phyloP scores from a whole-genome alignment of 2,113 vertebrate genomes.

The Saguinus imperator region DNA sequence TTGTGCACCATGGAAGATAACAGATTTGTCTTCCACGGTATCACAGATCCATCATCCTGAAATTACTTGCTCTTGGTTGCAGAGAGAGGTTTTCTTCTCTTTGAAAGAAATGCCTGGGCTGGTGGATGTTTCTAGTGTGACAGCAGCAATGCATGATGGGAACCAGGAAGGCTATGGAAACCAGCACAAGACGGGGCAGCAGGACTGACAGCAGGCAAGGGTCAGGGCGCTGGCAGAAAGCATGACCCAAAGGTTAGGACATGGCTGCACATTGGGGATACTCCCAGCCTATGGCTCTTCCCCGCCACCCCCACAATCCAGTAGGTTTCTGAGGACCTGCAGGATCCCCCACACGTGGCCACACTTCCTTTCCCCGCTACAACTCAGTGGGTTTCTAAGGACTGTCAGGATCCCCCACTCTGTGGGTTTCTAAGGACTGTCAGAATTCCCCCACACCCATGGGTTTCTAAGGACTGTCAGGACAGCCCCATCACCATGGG shows the following conservation, averaged over 20 bases:
- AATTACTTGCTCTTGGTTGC: constrained; percentile 2
- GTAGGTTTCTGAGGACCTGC: not conserved
- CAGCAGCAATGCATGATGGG: not conserved
- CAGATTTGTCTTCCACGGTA: constrained; percentile 49
- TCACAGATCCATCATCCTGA: constrained; percentile 69
- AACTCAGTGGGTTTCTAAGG: too few relatives aligned
- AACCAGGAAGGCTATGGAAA: not conserved
- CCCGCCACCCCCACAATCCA: too few relatives aligned
- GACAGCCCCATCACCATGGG: fast-evolving
- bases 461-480: too few relatives aligned
- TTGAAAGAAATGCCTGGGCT: not conserved
- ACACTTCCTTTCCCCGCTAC: too few relatives aligned
- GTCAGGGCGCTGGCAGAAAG: not conserved
- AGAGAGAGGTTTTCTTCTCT: not conserved
- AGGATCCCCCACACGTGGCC: fast-evolving
- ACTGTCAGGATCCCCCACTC: too few relatives aligned
- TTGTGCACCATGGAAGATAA: constrained; percentile 55
- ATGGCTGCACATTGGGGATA: not conserved
- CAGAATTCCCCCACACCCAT: fast-evolving
- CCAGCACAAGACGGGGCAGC: not conserved
- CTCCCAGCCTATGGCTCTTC: not conserved
- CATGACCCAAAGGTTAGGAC: not conserved
- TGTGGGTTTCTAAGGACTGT: too few relatives aligned
- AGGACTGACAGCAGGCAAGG: not conserved
- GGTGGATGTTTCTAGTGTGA: not conserved